Conservation (phyloP, 2,888 invertebrate species). For the Ceramica pisi region DNA sequence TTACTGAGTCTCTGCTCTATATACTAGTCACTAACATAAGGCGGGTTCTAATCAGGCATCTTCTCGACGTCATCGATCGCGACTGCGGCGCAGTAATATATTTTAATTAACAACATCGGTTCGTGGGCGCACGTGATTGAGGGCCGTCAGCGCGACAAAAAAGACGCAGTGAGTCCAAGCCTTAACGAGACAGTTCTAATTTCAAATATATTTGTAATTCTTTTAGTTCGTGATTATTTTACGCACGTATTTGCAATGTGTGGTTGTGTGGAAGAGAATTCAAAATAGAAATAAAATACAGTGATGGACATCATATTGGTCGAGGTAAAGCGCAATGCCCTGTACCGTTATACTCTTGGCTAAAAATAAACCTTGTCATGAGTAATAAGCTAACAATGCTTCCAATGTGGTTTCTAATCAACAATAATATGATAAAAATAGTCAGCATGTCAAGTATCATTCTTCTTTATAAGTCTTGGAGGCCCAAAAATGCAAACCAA, state of each 20-base stretch:
- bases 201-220: conserved; percentile 61
- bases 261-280: not conserved
- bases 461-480: not conserved
- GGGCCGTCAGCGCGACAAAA: conserved; percentile 71
- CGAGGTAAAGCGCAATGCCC: not conserved
- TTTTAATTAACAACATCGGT: conserved; percentile 77
- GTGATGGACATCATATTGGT: not conserved
- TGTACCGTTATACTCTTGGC: not conserved
- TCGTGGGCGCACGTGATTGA: conserved; percentile 78
- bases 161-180: conserved; percentile 67
- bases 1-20: conserved; percentile 56
- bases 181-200: conserved; percentile 69
- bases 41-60: conserved; percentile 73
- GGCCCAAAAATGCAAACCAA: not conserved
- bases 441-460: not conserved
- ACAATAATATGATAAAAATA: not conserved
- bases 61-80: conserved; percentile 71
- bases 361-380: not conserved
- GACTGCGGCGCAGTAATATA: conserved; percentile 73
- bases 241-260: conserved; percentile 19
- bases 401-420: not conserved
- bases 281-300: not conserved
- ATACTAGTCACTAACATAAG: conserved; percentile 57
- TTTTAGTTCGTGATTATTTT: conserved; percentile 49
- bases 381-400: not conserved